Evolutionary conservation across 1,140 invertebrate species (phyloP).

Genomic region (Brachionus koreanus): DNA sequence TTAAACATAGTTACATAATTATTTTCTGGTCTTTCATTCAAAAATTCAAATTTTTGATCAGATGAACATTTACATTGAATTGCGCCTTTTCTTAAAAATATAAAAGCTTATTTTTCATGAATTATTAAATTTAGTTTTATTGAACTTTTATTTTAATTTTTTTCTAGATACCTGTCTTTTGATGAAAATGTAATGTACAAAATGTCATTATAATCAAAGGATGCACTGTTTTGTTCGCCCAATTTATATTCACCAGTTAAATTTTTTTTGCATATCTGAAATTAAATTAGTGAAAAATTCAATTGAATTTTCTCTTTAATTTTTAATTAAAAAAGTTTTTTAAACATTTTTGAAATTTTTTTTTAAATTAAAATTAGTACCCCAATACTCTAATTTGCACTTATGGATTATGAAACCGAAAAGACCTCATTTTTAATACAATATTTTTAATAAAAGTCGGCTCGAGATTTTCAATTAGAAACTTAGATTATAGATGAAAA

Average conservation of each 20-base stretch:
- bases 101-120: too few relatives aligned
- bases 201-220: background rate
- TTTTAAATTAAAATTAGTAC: too few relatives aligned
- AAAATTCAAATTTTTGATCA: background rate
- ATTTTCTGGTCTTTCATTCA: background rate
- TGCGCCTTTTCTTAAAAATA: background rate
- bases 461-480: too few relatives aligned
- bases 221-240: slow-evolving; percentile 7
- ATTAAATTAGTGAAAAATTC: background rate
- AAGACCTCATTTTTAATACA: too few relatives aligned
- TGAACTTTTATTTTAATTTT: background rate
- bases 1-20: slow-evolving; percentile 28
- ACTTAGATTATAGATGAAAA: too few relatives aligned
- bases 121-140: background rate
- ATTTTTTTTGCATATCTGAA: slow-evolving; percentile 18
- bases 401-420: too few relatives aligned
- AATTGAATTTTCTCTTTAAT: too few relatives aligned
- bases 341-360: too few relatives aligned
- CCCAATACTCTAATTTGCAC: too few relatives aligned
- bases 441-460: too few relatives aligned
- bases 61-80: background rate
- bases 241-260: background rate
- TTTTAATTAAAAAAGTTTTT: too few relatives aligned
- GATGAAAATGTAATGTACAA: background rate
- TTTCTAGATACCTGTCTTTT: background rate